Evolutionary conservation across 2,797 vertebrate species (phyloP).

Genomic region (Chlorospingus flavigularis): DNA sequence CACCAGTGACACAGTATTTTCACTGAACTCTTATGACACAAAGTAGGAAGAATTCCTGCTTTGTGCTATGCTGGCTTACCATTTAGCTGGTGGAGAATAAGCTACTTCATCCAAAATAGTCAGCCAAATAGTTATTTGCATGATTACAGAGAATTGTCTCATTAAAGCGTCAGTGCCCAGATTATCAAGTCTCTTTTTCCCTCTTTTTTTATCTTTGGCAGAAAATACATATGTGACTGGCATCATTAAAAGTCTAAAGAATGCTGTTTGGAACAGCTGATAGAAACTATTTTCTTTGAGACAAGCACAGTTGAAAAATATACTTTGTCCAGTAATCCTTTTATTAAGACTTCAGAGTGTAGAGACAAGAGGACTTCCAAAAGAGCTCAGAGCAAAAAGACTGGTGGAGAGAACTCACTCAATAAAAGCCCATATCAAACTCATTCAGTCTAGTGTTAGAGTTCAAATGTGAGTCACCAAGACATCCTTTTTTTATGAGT

Average conservation of each 20-base stretch:
- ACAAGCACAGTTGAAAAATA: background rate
- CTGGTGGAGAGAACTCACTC: background rate
- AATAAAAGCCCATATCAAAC: background rate
- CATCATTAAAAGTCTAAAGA: background rate
- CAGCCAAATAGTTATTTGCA: background rate
- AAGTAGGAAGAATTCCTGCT: background rate
- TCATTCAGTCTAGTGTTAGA: background rate
- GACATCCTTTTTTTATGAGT: background rate
- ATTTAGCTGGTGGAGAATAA: background rate
- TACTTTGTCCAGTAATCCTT: background rate
- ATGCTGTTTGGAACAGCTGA: background rate
- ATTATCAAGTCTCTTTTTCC: background rate
- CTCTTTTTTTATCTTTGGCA: background rate
- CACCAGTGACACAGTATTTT: background rate
- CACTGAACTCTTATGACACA: background rate
- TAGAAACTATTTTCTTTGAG: background rate
- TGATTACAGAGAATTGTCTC: conserved; percentile 20
- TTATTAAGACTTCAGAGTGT: background rate
- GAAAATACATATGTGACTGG: background rate
- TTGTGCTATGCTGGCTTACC: background rate
- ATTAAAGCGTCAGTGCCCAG: background rate
- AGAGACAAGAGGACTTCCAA: background rate
- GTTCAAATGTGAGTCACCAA: background rate
- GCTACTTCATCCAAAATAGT: background rate
- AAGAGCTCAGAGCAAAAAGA: background rate